These are phyloP conservation scores for Platycheirus rosarum DNA, from an alignment of 2,888 invertebrate genomes.

Conservation along the genomic window DNA sequence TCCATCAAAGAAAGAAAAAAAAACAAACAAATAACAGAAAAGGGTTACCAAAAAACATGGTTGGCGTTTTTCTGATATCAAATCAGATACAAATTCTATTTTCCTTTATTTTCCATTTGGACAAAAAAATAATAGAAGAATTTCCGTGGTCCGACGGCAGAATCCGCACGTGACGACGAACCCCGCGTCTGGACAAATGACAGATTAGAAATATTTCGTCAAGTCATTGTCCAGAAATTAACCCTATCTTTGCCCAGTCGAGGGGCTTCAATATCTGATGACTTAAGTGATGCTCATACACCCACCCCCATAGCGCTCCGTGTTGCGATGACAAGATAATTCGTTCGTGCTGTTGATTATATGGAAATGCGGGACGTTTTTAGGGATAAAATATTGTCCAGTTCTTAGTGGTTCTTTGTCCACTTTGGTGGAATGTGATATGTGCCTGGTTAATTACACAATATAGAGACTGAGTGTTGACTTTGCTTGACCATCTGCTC, in stretches of 20 bases:
- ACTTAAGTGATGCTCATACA: conserved; percentile 74
- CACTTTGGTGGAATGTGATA: conserved; percentile 66
- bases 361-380: conserved; percentile 73
- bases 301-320: conserved; percentile 77
- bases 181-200: conserved; percentile 76
- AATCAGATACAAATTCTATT: conserved; percentile 51
- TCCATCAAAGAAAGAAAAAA: background rate
- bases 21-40: conserved; percentile 14
- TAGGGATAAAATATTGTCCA: conserved; percentile 54
- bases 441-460: conserved; percentile 65
- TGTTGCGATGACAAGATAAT: conserved; percentile 75
- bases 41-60: conserved; percentile 34
- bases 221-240: conserved; percentile 80
- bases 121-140: conserved; percentile 12
- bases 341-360: conserved; percentile 53
- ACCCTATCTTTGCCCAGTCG: conserved; percentile 47
- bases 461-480: conserved; percentile 38
- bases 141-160: background rate
- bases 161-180: conserved; percentile 7
- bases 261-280: conserved; percentile 64
- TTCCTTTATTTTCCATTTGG: background rate
- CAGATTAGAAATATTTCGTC: conserved; percentile 81
- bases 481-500: conserved; percentile 56
- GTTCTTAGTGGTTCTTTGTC: conserved; percentile 42
- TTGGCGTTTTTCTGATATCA: conserved; percentile 54